A percentile compares a stretch with the other conserved stretches of the same genome.
These are phyloP conservation scores for Myotis daubentonii DNA, from an alignment of 2,797 vertebrate species.

Conservation along the genomic window DNA sequence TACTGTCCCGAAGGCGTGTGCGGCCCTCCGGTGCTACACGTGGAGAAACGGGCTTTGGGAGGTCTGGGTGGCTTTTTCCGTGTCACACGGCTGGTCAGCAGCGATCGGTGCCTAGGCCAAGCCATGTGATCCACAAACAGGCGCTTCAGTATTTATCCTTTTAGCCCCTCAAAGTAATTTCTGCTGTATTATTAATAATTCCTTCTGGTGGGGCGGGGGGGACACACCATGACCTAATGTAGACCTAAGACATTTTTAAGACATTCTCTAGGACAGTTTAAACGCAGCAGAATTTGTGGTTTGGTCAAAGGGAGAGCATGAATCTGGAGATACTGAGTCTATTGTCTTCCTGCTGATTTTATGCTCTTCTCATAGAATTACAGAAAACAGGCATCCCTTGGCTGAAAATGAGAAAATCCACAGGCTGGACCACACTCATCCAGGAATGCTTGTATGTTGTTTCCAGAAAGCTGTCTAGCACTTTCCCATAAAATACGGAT, in stretches of 20 bases:
- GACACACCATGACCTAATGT: background rate
- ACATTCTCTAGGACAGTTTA: slow-evolving; percentile 17
- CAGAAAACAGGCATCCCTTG: background rate
- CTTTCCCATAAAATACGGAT: background rate
- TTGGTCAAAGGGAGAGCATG: slow-evolving; percentile 37
- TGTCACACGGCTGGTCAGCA: background rate
- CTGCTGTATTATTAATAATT: background rate
- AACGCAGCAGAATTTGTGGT: background rate
- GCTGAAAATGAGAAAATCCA: slow-evolving; percentile 39
- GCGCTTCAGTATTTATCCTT: background rate
- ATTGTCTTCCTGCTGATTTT: background rate
- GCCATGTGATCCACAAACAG: background rate
- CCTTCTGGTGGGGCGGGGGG: background rate
- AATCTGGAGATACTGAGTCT: slow-evolving; percentile 5
- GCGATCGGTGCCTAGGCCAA: background rate
- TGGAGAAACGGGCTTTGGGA: background rate
- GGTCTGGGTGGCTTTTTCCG: background rate
- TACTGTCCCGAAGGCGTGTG: too few relatives aligned
- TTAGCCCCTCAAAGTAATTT: background rate
- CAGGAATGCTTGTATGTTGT: background rate
- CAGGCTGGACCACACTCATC: background rate
- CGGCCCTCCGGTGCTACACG: background rate
- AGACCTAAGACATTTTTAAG: slow-evolving; percentile 33
- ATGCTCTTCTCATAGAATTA: background rate
- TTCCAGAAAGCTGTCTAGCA: background rate